Conservation (phyloP, 2,113 vertebrate species). For the Tyto alba region DNA sequence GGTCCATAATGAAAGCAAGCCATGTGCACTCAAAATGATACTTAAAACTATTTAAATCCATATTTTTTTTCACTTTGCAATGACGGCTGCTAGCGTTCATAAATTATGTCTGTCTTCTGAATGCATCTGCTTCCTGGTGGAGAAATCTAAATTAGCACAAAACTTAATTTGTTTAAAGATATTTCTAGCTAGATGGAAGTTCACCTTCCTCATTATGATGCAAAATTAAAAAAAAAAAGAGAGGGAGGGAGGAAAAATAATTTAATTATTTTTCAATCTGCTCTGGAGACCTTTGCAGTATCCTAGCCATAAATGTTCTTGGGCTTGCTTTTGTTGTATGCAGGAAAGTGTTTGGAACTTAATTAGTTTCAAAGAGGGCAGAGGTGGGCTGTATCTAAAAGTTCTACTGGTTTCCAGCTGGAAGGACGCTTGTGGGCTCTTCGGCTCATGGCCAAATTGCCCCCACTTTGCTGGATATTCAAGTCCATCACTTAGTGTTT, state of each 20-base stretch:
- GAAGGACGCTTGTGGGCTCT: not conserved
- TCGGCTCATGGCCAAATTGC: too few species aligned
- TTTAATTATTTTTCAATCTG: not conserved
- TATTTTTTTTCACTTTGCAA: not conserved
- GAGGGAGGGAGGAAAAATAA: not conserved
- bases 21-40: not conserved
- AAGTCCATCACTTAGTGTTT: fast-evolving
- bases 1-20: not conserved
- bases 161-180: not conserved
- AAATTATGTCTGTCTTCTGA: not conserved
- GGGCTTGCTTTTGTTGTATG: not conserved
- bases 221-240: not conserved
- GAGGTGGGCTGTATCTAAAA: not conserved
- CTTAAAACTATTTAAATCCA: not conserved
- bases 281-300: not conserved
- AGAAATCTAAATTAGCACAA: not conserved
- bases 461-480: not conserved
- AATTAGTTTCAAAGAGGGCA: not conserved
- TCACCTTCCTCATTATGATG: not conserved
- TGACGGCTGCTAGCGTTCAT: not conserved
- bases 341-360: not conserved
- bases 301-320: not conserved
- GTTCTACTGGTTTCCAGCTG: not conserved
- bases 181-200: not conserved
- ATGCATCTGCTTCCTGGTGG: not conserved